Conservation (phyloP, 2,113 vertebrate genomes). For the Suricata suricatta region DNA sequence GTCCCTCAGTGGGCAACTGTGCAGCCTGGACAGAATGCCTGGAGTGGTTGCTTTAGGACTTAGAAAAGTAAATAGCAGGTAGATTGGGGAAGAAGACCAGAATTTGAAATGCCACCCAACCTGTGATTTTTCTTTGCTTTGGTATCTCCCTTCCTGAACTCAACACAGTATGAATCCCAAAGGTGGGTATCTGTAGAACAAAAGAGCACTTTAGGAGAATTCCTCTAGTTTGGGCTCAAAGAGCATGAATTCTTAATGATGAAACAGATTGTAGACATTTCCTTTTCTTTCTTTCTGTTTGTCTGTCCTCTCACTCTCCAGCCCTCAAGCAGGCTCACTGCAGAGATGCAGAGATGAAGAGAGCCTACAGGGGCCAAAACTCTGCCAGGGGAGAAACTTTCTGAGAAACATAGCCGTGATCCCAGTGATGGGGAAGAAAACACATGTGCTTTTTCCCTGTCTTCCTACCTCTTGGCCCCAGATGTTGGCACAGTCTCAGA, state of each 20-base stretch:
- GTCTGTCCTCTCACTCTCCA: background rate
- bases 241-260: background rate
- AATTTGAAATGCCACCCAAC: background rate
- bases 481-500: background rate
- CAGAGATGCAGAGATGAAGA: background rate
- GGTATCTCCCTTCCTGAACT: background rate
- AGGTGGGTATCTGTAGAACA: background rate
- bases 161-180: background rate
- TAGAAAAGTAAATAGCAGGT: background rate
- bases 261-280: background rate
- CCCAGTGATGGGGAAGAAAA: background rate
- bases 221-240: background rate
- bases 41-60: background rate
- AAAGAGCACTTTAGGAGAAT: background rate
- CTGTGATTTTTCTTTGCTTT: background rate
- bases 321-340: background rate
- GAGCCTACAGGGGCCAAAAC: background rate
- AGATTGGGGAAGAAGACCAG: background rate
- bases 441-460: background rate
- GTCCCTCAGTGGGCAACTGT: background rate
- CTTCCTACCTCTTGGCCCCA: background rate
- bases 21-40: background rate
- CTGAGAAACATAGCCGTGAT: background rate
- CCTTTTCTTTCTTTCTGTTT: background rate
- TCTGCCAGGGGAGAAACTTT: background rate